phyloP scores from a whole-genome alignment of 2,888 invertebrate species.

The Branchinecta sandiegonensis region DNA sequence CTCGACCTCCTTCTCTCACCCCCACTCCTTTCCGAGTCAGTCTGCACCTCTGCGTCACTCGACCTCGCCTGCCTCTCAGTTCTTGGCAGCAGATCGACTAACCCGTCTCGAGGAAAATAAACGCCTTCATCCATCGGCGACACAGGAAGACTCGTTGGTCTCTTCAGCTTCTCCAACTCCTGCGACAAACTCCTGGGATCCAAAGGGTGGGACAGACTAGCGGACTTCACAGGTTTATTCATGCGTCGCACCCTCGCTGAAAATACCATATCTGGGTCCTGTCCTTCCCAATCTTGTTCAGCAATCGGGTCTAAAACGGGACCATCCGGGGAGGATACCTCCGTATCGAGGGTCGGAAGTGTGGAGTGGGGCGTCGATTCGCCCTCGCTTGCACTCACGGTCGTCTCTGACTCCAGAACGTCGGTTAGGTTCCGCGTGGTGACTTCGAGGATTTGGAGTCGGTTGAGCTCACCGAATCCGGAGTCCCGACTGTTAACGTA shows the following conservation, averaged over 20 bases:
- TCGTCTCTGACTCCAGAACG: constrained; percentile 3
- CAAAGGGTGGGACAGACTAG: constrained; percentile 10
- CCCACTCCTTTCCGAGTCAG: neutral
- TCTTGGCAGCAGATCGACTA: neutral
- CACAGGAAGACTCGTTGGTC: neutral
- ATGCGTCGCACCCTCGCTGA: neutral
- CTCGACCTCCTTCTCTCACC: neutral
- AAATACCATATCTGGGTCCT: neutral
- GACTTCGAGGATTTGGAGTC: neutral
- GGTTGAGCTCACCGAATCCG: neutral
- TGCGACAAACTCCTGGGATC: constrained; percentile 5
- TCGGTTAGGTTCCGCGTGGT: constrained; percentile 7
- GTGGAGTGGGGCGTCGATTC: constrained; percentile 3
- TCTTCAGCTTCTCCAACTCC: neutral
- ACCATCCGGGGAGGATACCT: constrained; percentile 2
- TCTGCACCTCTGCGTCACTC: constrained; percentile 15
- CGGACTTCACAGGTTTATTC: neutral
- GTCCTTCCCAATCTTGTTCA: neutral
- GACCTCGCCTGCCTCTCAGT: neutral
- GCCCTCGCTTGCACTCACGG: neutral
- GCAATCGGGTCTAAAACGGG: constrained; percentile 12
- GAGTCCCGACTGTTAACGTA: constrained; percentile 5
- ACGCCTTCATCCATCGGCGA: constrained; percentile 14
- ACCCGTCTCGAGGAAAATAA: neutral
- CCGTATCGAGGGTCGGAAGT: constrained; percentile 2